Base-by-base conservation (phyloP, 2,113 vertebrate species). In the Ardeotis arabs region DNA sequence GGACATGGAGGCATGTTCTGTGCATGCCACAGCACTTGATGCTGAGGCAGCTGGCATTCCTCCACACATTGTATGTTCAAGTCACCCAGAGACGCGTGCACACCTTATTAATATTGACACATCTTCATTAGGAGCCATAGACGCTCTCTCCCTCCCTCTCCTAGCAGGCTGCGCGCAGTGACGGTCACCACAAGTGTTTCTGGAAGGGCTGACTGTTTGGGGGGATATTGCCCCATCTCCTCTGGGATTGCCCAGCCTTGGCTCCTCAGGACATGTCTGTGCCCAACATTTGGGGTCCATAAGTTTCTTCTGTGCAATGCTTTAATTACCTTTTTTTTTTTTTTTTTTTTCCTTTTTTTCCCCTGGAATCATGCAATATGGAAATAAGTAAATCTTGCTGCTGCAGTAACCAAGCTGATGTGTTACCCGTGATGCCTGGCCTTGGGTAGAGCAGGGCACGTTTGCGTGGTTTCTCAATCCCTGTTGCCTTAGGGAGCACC, bases 41-140 rank as follows among this genome's bases (percentile, higher is more conserved):
- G 82, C 60, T 83, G 81, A 78, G 83, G 79, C 93, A 60, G 44
- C 67, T 92, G 62, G 15, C 63, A 60, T 47, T n/a, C 53, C 68
- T 81, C 70, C 87, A 45, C 3, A 24, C 17, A 8, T 27, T 29
- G 2, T 5, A 5, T 12, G 79, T 23, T 45, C 14, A n/a, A 37
- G 84, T 33, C 53, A 66, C 67, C 22, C 66, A 20, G 45, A 69
- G 66, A 52, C 27, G 25, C 75, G 4, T 1, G 14, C 66, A 5
- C 37, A 23, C 81, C 81, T 63, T 72, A 66, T 47, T 80, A 75
- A 85, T 58, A 55, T 15, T 68, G 68, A 67, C 89, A 74, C 7
- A 0, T 68, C 73, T 79, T 79, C 84, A 56, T 85, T 75, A 76
- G 0, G 1, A 41, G 21, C 2, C 39, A 44, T 2, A n/a, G n/a